Evolutionary conservation across 2,797 vertebrate genomes (phyloP).

Genomic region (Sebastes ruberrimus): DNA sequence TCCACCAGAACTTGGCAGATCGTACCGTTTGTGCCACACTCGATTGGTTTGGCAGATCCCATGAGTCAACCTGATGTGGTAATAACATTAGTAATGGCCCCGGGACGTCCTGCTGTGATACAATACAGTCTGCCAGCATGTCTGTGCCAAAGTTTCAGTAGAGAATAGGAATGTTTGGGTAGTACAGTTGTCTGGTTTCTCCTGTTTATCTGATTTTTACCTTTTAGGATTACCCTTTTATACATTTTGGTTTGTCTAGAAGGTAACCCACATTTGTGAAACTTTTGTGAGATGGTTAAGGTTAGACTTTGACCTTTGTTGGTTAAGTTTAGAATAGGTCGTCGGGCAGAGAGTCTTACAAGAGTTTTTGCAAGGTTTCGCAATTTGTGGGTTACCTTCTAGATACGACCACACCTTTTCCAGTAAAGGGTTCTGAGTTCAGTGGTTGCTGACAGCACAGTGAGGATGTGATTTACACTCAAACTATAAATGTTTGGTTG

Average conservation of each 20-base stretch:
- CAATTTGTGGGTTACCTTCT: too few species aligned
- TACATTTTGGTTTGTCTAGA: too few species aligned
- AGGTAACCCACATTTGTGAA: too few species aligned
- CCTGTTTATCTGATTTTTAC: not conserved
- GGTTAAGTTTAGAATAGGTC: too few species aligned
- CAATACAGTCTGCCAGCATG: constrained; percentile 9
- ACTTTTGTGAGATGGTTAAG: too few species aligned
- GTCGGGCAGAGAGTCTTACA: too few species aligned
- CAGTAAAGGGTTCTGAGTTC: not conserved
- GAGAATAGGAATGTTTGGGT: not conserved
- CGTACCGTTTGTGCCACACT: not conserved
- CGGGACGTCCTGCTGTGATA: constrained; percentile 16
- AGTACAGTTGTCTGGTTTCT: not conserved
- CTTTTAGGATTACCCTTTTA: constrained; percentile 1
- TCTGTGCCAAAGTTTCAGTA: not conserved
- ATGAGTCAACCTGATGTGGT: constrained; percentile 9
- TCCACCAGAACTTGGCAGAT: not conserved
- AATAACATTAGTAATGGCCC: constrained; percentile 19
- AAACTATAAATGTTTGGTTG: not conserved
- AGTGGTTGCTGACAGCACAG: not conserved
- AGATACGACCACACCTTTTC: not conserved
- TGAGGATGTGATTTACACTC: constrained; percentile 22
- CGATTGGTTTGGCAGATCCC: not conserved
- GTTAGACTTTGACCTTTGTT: too few species aligned
- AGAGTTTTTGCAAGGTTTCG: too few species aligned